Base-by-base conservation (phyloP, 2,797 vertebrate genomes). In the Ficedula albicollis region DNA sequence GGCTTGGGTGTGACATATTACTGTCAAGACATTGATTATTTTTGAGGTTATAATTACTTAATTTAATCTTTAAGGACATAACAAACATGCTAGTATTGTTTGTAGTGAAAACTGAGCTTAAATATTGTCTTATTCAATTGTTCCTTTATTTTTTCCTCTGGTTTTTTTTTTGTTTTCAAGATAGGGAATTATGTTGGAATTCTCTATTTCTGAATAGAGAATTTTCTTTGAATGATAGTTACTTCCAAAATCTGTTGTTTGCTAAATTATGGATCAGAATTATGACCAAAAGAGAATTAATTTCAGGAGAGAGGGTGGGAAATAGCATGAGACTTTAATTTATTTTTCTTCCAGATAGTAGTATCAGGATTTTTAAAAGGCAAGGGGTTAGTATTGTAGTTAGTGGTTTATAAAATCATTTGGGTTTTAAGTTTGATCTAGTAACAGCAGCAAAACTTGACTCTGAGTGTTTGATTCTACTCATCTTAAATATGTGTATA, bases 221-320 rank as follows among this genome's bases (percentile, higher is more conserved):
- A 18, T 78, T 66, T 95, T 87, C 58, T 74, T 87, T 86, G 30
- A 91, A 76, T 49, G 21, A 51, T 59, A 87, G 83, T 82, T 93
- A 74, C 48, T 70, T 76, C 52, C 39, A 81, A 41, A 58, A 56
- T 83, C 41, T 54, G 73, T 73, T 66, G 54, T 58, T 90, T 32
- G 29, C 55, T 84, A 34, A 70, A 68, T 75, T 80, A 30, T 13
- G 32, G 55, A 77, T 89, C 69, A 67, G 79, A 87, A 86, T 84
- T 36, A 39, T 86, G 75, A n/a, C 34, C 85, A 90, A 62, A 27
- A 41, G 2, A 48, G 48, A 72, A 84, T 81, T 21, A 15, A 84
- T 72, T 80, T 43, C 29, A 48, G 41, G 41, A 64, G 27, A 75
- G 38, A 74, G 80, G 77, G 63, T 49, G 51, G 87, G 36, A 93